Percentiles rank a stretch among this genome's conserved stretches.
Evolutionary conservation across 92 coral and sea anemone genomes (phyloP).

Genomic region (Zoanthus gigantus): DNA sequence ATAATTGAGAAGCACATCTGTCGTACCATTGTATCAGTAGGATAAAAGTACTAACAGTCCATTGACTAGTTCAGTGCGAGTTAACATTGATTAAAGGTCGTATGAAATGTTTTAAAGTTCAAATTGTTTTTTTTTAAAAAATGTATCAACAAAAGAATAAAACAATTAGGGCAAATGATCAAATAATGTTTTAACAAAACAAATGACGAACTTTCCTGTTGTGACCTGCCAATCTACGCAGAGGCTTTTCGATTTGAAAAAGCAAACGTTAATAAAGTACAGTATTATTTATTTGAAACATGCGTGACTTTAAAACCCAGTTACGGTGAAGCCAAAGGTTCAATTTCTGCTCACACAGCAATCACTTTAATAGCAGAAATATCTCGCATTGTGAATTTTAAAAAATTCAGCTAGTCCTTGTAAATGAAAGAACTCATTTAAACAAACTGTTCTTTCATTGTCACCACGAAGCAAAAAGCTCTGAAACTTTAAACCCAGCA

Average conservation of each 20-base stretch:
- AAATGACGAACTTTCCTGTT: not conserved
- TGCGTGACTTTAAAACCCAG: not conserved
- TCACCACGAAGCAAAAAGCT: not conserved
- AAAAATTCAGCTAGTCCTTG: not conserved
- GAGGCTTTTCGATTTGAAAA: not conserved
- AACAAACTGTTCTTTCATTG: not conserved
- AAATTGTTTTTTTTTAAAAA: not conserved
- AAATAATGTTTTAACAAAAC: not conserved
- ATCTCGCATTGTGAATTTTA: not conserved
- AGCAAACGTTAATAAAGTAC: not conserved
- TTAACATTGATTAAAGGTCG: not conserved
- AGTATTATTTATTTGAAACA: not conserved
- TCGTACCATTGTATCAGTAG: not conserved
- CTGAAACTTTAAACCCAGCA: not conserved
- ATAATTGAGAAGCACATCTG: too few relatives aligned
- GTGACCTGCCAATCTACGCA: not conserved
- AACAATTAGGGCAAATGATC: not conserved
- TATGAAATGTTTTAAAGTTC: not conserved
- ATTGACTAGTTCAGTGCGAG: not conserved
- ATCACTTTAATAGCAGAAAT: not conserved
- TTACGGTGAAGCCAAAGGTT: not conserved
- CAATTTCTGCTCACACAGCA: not conserved
- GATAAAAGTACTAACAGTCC: too few relatives aligned
- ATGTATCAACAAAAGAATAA: not conserved
- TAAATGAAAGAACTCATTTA: not conserved